phyloP scores from a whole-genome alignment of 1,140 invertebrate genomes.

The Drosophila persimilis region DNA sequence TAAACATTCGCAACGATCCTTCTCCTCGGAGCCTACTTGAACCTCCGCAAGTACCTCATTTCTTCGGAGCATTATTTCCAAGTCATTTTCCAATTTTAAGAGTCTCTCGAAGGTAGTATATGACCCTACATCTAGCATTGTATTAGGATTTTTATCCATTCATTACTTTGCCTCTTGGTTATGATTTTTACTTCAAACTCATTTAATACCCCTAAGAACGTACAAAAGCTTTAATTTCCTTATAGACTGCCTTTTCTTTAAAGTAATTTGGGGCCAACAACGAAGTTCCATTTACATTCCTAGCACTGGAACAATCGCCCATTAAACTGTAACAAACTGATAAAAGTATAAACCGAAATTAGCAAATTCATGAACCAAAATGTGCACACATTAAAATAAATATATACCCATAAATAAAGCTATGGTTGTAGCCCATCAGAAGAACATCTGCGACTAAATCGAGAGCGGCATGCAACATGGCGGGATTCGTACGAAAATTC shows the following conservation, averaged over 20 bases:
- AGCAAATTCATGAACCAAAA: constrained; percentile 10
- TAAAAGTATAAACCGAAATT: constrained; percentile 3
- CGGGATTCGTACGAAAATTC: constrained; percentile 16
- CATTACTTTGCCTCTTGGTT: no score
- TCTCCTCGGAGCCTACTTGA: no score
- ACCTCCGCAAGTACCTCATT: no score
- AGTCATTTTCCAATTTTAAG: no score
- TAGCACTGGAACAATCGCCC: not conserved
- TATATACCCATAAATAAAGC: not conserved
- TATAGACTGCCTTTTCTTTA: no score
- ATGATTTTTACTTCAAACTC: no score
- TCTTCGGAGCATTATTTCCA: no score
- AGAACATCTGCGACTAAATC: constrained; percentile 14
- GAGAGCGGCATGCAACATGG: constrained; percentile 25
- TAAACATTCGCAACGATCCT: no score
- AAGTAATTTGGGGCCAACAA: not conserved
- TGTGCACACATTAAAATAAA: constrained; percentile 1
- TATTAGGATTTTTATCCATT: no score
- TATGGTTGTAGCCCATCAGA: constrained; percentile 1
- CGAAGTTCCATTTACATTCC: not conserved
- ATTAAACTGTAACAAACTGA: not conserved
- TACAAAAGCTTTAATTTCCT: no score
- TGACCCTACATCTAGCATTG: no score
- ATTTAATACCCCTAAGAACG: not conserved
- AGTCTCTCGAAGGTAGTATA: no score